A percentile compares a stretch with the other conserved stretches of the same genome.
Evolutionary conservation across 2,113 vertebrate genomes (phyloP).

Genomic region (Ifrita kowaldi): DNA sequence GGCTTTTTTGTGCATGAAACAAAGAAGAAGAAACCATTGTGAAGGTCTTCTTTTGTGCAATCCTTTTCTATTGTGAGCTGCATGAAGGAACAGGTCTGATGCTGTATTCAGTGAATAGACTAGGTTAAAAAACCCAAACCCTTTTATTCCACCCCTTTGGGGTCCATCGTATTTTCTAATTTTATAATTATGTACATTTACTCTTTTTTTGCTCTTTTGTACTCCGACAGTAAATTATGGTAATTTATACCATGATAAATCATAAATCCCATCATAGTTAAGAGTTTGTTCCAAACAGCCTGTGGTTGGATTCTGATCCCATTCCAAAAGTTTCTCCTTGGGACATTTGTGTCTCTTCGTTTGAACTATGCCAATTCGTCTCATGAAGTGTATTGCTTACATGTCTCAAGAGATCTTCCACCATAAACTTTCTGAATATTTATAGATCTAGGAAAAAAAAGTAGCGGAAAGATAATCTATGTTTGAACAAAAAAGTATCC

Average conservation of each 20-base stretch:
- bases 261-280: neutral
- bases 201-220: neutral
- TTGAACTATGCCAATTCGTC: neutral
- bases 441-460: neutral
- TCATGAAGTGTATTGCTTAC: neutral
- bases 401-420: neutral
- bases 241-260: neutral
- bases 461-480: neutral
- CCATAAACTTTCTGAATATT: neutral
- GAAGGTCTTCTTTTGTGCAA: neutral
- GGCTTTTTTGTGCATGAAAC: neutral
- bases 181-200: neutral
- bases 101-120: neutral
- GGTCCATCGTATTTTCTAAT: neutral
- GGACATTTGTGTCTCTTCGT: neutral
- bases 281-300: neutral
- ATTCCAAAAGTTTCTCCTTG: neutral
- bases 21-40: neutral
- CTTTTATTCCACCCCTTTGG: neutral
- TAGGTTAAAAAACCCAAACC: neutral
- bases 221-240: neutral
- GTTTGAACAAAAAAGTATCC: neutral
- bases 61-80: neutral
- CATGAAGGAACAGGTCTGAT: neutral
- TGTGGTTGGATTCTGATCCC: neutral